Percentiles rank a stretch among this genome's conserved stretches.
Evolutionary conservation across 2,113 vertebrate species (phyloP).

Genomic region (Sylvietta virens): DNA sequence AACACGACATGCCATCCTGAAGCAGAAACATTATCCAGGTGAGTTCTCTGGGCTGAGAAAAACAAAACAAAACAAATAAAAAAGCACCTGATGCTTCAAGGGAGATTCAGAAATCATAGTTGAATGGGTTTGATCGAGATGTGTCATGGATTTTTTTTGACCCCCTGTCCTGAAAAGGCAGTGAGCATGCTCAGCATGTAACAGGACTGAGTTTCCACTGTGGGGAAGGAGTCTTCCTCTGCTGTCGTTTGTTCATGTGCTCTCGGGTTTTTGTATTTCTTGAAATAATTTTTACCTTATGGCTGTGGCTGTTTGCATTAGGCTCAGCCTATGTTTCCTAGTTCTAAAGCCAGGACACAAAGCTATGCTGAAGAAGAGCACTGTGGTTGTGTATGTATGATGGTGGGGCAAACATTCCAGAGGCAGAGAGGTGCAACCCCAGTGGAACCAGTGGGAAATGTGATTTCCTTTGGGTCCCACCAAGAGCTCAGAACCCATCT

Average conservation of each 20-base stretch:
- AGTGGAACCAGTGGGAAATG: neutral
- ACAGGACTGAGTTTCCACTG: neutral
- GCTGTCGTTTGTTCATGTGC: neutral
- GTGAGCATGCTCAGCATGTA: accelerated
- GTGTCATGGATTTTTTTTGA: neutral
- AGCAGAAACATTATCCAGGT: neutral
- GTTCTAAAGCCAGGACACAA: neutral
- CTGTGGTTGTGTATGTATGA: neutral
- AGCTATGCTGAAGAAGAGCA: neutral
- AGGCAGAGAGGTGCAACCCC: neutral
- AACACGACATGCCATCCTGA: neutral
- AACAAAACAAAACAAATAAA: neutral
- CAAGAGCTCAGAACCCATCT: neutral
- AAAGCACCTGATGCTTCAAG: neutral
- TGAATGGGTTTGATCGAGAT: neutral
- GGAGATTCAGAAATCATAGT: neutral
- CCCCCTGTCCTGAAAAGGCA: neutral
- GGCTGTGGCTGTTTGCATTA: neutral
- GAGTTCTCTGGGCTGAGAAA: neutral
- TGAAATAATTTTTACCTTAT: neutral
- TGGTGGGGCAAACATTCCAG: neutral
- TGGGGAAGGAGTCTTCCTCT: neutral
- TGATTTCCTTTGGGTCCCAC: neutral
- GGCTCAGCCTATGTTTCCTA: neutral
- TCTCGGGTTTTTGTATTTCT: neutral